These are phyloP conservation scores for Pseudopleuronectes americanus DNA, from an alignment of 2,797 vertebrate genomes.

Conservation along the genomic window DNA sequence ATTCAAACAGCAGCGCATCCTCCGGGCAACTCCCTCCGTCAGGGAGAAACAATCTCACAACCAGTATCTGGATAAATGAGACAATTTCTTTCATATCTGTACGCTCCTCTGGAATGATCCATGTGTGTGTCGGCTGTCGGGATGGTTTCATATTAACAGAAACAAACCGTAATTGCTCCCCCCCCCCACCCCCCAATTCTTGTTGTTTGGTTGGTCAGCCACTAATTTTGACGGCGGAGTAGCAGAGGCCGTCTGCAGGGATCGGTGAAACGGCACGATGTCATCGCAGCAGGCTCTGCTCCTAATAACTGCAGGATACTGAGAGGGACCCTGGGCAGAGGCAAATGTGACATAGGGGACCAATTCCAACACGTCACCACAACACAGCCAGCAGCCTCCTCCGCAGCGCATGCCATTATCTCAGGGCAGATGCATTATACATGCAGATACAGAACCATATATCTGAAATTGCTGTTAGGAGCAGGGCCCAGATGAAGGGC, in stretches of 20 bases:
- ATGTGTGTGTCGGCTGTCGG: background rate
- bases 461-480: slow-evolving; percentile 75
- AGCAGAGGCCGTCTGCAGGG: slow-evolving; percentile 54
- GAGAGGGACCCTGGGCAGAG: slow-evolving; percentile 53
- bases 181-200: no score
- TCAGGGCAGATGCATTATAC: slow-evolving; percentile 74
- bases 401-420: slow-evolving; percentile 73
- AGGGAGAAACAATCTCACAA: slow-evolving; percentile 1
- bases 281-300: slow-evolving; percentile 61
- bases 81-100: slow-evolving; percentile 16
- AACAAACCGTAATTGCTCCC: slow-evolving; percentile 51
- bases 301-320: slow-evolving; percentile 72
- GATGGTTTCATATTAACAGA: slow-evolving; percentile 49
- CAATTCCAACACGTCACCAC: slow-evolving; percentile 71
- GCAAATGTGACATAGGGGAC: slow-evolving; percentile 73
- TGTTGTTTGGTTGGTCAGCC: slow-evolving; percentile 69
- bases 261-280: slow-evolving; percentile 69
- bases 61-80: slow-evolving; percentile 31
- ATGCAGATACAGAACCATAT: slow-evolving; percentile 73
- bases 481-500: slow-evolving; percentile 69
- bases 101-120: no score
- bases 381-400: slow-evolving; percentile 68
- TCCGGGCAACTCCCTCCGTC: slow-evolving; percentile 24
- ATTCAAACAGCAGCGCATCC: slow-evolving; percentile 50
- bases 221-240: slow-evolving; percentile 67